Conservation (phyloP, 92 coral and sea anemone genomes). For the Montipora capitata region DNA sequence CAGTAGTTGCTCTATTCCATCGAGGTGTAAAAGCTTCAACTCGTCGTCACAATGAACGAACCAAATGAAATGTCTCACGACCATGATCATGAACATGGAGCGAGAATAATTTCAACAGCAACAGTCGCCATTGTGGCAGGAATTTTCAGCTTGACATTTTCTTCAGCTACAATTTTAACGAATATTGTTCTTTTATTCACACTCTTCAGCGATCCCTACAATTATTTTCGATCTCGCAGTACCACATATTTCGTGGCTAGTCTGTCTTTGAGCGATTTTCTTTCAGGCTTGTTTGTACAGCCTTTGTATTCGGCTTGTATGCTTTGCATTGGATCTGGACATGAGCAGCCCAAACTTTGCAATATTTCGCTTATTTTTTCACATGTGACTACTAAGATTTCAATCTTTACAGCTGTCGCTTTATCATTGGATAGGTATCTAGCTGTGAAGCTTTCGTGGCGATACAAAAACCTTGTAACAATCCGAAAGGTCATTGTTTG, state of each 20-base stretch:
- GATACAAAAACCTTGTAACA: conserved; percentile 63
- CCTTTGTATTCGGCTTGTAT: conserved; percentile 59
- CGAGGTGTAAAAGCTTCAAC: no score
- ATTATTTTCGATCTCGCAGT: conserved; percentile 73
- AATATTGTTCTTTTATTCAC: conserved; percentile 82
- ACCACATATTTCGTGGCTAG: conserved; percentile 59
- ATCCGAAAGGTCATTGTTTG: conserved; percentile 42
- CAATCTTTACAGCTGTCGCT: conserved; percentile 74
- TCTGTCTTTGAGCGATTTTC: conserved; percentile 76
- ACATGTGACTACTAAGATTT: conserved; percentile 76
- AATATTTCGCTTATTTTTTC: conserved; percentile 61
- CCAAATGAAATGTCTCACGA: no score
- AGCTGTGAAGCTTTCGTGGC: conserved; percentile 73
- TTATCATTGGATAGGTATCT: conserved; percentile 78
- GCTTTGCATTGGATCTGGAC: conserved; percentile 44
- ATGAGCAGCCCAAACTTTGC: conserved; percentile 22
- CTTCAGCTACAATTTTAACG: conserved; percentile 56
- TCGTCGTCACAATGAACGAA: no score
- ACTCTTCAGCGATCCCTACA: conserved; percentile 74
- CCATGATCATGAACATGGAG: no score
- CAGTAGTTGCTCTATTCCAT: no score
- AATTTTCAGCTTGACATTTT: conserved; percentile 73
- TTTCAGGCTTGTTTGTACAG: conserved; percentile 72
- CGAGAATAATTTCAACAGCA: not conserved
- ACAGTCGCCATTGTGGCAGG: conserved; percentile 57